These are phyloP conservation scores for Cataglyphis livida DNA, from an alignment of 2,888 invertebrate species.

Conservation along the genomic window DNA sequence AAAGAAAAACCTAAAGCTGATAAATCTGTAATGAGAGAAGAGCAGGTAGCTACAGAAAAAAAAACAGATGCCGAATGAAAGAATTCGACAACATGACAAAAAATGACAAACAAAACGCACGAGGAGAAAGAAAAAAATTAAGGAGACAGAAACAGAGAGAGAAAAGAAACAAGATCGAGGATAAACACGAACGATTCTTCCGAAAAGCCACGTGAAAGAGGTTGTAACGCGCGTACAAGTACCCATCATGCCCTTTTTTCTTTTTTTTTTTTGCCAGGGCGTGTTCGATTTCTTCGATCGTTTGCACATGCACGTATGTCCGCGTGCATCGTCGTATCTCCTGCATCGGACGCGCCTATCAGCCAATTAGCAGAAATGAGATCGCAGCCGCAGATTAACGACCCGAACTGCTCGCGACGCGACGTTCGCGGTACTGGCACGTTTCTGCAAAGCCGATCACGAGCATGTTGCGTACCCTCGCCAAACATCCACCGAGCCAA, in stretches of 20 bases:
- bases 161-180: constrained; percentile 9
- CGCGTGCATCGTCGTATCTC: constrained; percentile 68
- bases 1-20: not conserved
- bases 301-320: constrained; percentile 65
- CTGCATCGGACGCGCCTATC: constrained; percentile 78
- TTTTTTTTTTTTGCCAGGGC: not conserved
- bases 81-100: constrained; percentile 11
- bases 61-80: constrained; percentile 54
- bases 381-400: constrained; percentile 81
- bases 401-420: constrained; percentile 72
- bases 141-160: not conserved
- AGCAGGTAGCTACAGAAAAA: constrained; percentile 3
- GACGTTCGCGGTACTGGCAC: constrained; percentile 70
- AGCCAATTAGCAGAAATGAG: constrained; percentile 83
- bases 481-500: constrained; percentile 20
- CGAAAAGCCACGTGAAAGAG: constrained; percentile 59
- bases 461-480: constrained; percentile 19
- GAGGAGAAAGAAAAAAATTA: not conserved
- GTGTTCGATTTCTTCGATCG: constrained; percentile 53
- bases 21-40: not conserved
- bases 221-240: constrained; percentile 47
- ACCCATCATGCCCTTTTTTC: constrained; percentile 44
- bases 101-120: not conserved
- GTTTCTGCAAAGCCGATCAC: constrained; percentile 66
- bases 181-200: constrained; percentile 39